phyloP scores from a whole-genome alignment of 2,797 vertebrate genomes.

The Scleropages formosus region DNA sequence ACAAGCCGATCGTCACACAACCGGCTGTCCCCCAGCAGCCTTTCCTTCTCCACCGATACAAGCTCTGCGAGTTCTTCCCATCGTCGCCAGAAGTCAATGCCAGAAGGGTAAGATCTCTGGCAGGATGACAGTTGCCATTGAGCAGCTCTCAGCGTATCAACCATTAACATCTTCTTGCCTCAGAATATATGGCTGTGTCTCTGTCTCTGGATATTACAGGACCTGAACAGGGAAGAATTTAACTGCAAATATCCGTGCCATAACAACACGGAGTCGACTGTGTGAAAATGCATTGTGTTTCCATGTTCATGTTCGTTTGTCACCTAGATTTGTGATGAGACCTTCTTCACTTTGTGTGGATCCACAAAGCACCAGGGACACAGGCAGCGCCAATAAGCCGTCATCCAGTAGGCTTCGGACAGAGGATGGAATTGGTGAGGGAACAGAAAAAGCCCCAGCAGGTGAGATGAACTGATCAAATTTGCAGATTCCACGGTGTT shows the following conservation, averaged over 20 bases:
- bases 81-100: slow-evolving; percentile 96
- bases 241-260: slow-evolving; percentile 3
- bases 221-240: no score
- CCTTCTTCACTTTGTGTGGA: slow-evolving; percentile 89
- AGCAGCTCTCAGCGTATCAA: background rate
- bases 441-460: slow-evolving; percentile 53
- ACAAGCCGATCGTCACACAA: slow-evolving; percentile 88
- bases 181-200: no score
- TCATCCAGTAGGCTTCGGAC: slow-evolving; percentile 88
- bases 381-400: slow-evolving; percentile 80
- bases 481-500: no score
- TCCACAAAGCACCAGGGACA: slow-evolving; percentile 81
- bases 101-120: slow-evolving; percentile 84
- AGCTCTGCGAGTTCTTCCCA: slow-evolving; percentile 81
- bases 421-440: slow-evolving; percentile 70
- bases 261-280: slow-evolving; percentile 1
- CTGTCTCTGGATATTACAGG: no score
- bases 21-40: slow-evolving; percentile 92
- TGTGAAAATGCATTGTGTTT: background rate
- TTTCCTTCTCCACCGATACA: slow-evolving; percentile 91
- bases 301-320: background rate
- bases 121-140: background rate
- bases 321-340: slow-evolving; percentile 82
- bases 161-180: background rate
- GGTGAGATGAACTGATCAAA: slow-evolving; percentile 46